Conservation (phyloP, 2,888 invertebrate genomes). For the Diachrysia chrysitis region DNA sequence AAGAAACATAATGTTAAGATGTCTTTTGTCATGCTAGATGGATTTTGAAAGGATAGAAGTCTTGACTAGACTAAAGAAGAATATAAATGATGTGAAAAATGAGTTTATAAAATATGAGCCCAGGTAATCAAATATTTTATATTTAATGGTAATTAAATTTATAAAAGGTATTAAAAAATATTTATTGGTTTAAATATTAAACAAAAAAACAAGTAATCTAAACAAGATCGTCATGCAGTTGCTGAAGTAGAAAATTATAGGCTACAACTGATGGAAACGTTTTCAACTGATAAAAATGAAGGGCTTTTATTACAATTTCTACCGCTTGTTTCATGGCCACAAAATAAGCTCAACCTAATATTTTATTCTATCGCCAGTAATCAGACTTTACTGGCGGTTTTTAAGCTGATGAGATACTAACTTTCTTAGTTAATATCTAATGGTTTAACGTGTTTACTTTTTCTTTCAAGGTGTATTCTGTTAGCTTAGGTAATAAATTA, state of each 20-base stretch:
- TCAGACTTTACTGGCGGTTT: constrained; percentile 21
- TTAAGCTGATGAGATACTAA: constrained; percentile 14
- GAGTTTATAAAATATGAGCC: too few relatives aligned
- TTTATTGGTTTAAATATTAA: too few relatives aligned
- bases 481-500: too few relatives aligned
- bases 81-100: too few relatives aligned
- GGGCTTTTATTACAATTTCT: neutral
- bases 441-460: neutral
- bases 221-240: too few relatives aligned
- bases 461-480: neutral
- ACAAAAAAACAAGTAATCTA: too few relatives aligned
- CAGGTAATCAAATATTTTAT: too few relatives aligned
- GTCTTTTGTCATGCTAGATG: neutral
- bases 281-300: too few relatives aligned
- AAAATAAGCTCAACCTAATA: constrained; percentile 20
- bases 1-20: neutral
- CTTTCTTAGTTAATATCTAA: neutral
- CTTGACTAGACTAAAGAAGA: neutral
- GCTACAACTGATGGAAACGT: too few relatives aligned
- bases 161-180: too few relatives aligned
- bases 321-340: constrained; percentile 30
- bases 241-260: too few relatives aligned
- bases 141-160: too few relatives aligned
- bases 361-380: constrained; percentile 39
- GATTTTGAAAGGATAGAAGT: neutral